Conservation (phyloP, 1,140 invertebrate genomes). For the Lucilia sericata region DNA sequence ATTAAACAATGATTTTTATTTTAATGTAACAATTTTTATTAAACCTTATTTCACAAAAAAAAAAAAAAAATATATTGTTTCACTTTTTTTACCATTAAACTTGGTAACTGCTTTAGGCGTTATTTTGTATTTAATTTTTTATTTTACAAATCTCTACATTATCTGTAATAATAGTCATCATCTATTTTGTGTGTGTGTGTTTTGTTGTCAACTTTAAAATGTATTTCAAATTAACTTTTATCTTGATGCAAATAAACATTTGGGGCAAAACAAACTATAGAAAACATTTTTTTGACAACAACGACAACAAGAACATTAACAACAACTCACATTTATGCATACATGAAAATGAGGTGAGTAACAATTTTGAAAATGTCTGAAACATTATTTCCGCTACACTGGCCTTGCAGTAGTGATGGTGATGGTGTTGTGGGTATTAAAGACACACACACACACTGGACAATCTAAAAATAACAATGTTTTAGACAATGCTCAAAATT, state of each 20-base stretch:
- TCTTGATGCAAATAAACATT: slow-evolving; percentile 25
- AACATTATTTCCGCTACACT: slow-evolving; percentile 24
- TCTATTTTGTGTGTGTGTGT: neutral
- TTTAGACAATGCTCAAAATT: slow-evolving; percentile 11
- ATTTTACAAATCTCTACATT: neutral
- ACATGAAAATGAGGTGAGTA: slow-evolving; percentile 5
- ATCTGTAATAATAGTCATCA: neutral
- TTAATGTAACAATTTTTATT: too few species aligned
- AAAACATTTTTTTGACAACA: neutral
- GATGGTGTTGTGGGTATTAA: neutral
- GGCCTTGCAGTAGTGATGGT: neutral
- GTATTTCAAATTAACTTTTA: slow-evolving; percentile 23
- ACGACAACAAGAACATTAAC: neutral
- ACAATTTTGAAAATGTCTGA: slow-evolving; percentile 26
- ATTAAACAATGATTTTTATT: too few species aligned
- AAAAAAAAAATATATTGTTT: too few species aligned
- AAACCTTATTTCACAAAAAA: too few species aligned
- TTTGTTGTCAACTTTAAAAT: neutral
- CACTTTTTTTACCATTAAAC: too few species aligned
- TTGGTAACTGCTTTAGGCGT: neutral
- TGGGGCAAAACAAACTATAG: slow-evolving; percentile 17
- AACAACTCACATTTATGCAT: neutral
- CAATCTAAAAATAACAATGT: slow-evolving; percentile 26
- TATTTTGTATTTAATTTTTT: neutral
- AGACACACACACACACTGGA: neutral